Conservation (phyloP, 2,888 invertebrate genomes). For the Nephrotoma flavescens region DNA sequence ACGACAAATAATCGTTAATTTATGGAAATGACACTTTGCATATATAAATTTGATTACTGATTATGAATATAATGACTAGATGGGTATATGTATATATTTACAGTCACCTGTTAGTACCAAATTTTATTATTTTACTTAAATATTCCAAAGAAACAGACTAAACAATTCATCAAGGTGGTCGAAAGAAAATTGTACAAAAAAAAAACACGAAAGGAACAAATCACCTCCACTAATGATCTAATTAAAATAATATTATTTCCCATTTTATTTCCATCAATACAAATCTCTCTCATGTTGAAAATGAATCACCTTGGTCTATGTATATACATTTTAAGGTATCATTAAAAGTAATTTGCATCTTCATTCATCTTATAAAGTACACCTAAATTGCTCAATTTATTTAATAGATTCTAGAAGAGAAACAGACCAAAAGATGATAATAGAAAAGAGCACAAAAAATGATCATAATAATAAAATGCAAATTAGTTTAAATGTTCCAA, state of each 20-base stretch:
- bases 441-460: neutral
- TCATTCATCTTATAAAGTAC: neutral
- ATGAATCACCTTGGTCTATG: neutral
- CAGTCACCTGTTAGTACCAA: neutral
- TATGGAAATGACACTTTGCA: neutral
- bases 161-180: neutral
- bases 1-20: neutral
- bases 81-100: neutral
- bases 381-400: neutral
- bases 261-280: neutral
- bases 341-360: neutral
- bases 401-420: neutral
- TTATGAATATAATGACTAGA: neutral
- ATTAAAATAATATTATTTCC: neutral
- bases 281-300: neutral
- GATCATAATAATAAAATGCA: neutral
- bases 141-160: neutral
- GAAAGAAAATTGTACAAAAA: too few relatives aligned
- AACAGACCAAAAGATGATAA: neutral
- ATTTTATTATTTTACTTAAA: neutral
- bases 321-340: neutral
- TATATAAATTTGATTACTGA: neutral
- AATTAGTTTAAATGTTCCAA: neutral
- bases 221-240: neutral
- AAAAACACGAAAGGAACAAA: neutral